Base-by-base conservation (phyloP, 2,888 invertebrate species). In the Allygus modestus region DNA sequence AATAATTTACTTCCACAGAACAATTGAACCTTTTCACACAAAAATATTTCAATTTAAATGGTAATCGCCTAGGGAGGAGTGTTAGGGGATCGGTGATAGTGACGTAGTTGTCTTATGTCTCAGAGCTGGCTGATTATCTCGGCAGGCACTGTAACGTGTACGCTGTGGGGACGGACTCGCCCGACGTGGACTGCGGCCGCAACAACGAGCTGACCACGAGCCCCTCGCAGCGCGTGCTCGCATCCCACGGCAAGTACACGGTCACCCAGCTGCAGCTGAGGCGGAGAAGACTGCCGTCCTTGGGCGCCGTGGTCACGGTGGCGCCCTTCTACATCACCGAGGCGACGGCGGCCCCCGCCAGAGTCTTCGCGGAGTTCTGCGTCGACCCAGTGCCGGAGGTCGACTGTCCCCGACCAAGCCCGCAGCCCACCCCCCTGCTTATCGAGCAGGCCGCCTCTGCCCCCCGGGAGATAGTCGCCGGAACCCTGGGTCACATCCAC, bases 61-160 rank as follows among this genome's bases (percentile, higher is more conserved):
- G n/a, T n/a, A n/a, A 37, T 37, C 37, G 37, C 37, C 37, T 37
- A 37, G 37, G 4, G 37, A 9, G 37, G 37, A 37, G 37, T n/a
- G n/a, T n/a, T n/a, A 9, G 37, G 37, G 37, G 9, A 9, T 9
- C 1, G 58, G 58, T 20, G 58, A 58, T 58, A 58, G 58, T 58
- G 58, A 69, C 33, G 33, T 69, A 69, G 69, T 69, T 69, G 31
- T 69, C 69, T 69, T 69, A 15, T 69, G 31, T 69, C 31, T 69
- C 69, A 69, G 69, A 69, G 31, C 69, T 69, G 69, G 69, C 69
- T 69, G 69, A 69, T 69, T 69, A 69, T 69, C 69, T 69, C 69
- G 69, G 69, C 69, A 69, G 69, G 69, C 69, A 69, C 33, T 69
- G 69, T 31, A 69, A 69, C 69, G 69, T 69, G 69, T 69, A 69